Percentiles rank a stretch among this genome's conserved stretches.
These are phyloP conservation scores for Gymnocheta viridis DNA, from an alignment of 2,888 invertebrate genomes.

Conservation along the genomic window DNA sequence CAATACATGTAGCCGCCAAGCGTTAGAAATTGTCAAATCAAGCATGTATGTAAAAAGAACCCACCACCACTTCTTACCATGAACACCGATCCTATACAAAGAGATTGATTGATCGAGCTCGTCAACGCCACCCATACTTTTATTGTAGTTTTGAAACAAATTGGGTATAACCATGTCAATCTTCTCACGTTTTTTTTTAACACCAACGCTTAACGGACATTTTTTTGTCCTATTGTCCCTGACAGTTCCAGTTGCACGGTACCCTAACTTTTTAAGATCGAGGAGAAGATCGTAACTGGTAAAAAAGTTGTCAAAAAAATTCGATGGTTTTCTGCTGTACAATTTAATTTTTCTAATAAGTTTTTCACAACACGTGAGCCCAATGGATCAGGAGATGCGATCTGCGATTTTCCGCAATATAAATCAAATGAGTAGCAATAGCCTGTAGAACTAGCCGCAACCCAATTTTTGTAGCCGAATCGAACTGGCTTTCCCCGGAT, in stretches of 20 bases:
- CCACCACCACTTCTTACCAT: conserved; percentile 23
- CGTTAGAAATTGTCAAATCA: too few relatives aligned
- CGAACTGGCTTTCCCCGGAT: not conserved
- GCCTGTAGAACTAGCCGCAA: not conserved
- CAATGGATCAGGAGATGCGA: too few relatives aligned
- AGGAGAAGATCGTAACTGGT: too few relatives aligned
- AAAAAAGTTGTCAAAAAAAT: too few relatives aligned
- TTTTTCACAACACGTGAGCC: too few relatives aligned
- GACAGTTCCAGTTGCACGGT: too few relatives aligned
- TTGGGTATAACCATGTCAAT: not conserved
- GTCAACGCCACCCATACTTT: not conserved
- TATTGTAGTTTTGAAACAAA: conserved; percentile 17
- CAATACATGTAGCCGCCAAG: too few relatives aligned
- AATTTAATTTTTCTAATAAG: too few relatives aligned
- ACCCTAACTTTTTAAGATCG: too few relatives aligned
- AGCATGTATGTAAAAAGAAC: conserved; percentile 1
- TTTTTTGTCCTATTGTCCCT: not conserved
- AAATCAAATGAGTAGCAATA: conserved; percentile 4
- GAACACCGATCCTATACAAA: not conserved
- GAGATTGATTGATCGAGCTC: conserved; percentile 11
- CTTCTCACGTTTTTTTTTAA: not conserved
- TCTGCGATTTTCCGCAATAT: not conserved
- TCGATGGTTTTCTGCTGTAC: too few relatives aligned
- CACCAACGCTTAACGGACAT: conserved; percentile 1
- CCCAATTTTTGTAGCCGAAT: conserved; percentile 8